These are phyloP conservation scores for Cheiracanthium punctorium DNA, from an alignment of 2,888 invertebrate species.

Conservation along the genomic window DNA sequence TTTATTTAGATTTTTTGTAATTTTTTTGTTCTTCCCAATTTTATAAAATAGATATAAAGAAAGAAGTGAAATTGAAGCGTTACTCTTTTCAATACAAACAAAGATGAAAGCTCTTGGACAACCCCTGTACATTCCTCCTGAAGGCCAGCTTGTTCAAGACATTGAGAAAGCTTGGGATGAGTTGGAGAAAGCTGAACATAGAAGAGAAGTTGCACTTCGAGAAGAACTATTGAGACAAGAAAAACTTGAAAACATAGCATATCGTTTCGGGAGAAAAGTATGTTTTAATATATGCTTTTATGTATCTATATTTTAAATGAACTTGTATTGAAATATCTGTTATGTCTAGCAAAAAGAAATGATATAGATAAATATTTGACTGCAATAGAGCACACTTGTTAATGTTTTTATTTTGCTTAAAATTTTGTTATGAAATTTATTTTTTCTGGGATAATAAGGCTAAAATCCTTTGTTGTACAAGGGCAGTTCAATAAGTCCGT, in stretches of 20 bases:
- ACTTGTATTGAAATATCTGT: too few relatives aligned
- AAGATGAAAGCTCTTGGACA: constrained; percentile 95
- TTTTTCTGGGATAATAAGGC: too few relatives aligned
- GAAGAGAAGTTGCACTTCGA: constrained; percentile 91
- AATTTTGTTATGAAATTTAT: too few relatives aligned
- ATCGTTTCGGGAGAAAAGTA: constrained; percentile 93
- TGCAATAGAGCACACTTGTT: too few relatives aligned
- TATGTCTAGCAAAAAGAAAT: too few relatives aligned
- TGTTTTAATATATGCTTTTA: too few relatives aligned
- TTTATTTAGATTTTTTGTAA: not conserved
- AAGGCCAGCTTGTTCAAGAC: constrained; percentile 94
- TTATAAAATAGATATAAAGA: constrained; percentile 97
- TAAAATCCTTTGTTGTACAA: too few relatives aligned
- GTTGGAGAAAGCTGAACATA: constrained; percentile 94
- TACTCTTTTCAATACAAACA: constrained; percentile 97
- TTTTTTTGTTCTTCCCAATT: constrained; percentile 17
- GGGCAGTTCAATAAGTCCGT: too few relatives aligned
- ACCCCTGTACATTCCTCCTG: constrained; percentile 88
- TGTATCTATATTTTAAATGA: too few relatives aligned
- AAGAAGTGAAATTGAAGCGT: constrained; percentile 95
- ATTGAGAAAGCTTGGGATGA: constrained; percentile 95
- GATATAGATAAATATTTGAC: too few relatives aligned
- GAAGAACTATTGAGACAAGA: constrained; percentile 94
- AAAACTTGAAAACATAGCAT: constrained; percentile 93
- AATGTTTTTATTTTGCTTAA: too few relatives aligned